Base-by-base conservation (phyloP, 2,888 invertebrate genomes). In the Cheilosia soror region DNA sequence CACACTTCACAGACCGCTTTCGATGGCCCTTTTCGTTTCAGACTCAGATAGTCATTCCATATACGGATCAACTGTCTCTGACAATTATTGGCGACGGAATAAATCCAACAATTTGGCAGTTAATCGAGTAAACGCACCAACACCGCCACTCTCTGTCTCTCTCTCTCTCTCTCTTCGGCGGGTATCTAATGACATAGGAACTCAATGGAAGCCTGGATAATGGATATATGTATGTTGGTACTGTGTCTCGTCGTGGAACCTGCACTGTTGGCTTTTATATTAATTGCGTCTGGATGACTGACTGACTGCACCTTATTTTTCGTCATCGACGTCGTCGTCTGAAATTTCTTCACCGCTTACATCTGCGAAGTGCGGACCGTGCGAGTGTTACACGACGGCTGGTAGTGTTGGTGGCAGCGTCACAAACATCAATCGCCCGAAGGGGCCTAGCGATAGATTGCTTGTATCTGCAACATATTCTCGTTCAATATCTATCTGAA, bases 221-320 rank as follows among this genome's bases (percentile, higher is more conserved):
- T 31, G 55, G 27, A 47, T 51, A 47, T 20, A 20, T 20, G 20
- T 20, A 20, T 15, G 44, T 13, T 11, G 25, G 7, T 29, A 29
- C n/a, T 31, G 13, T 57, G 78, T 66, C 72, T 78, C 49, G 78
- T 79, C 83, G 68, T 55, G 72, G 53, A 85, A 85, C 85, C 85
- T 81, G 81, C 85, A 85, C 63, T 72, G 72, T 75, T 51, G 75
- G 75, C 85, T 85, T 76, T 65, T 71, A 62, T 85, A 85, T 85
- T 85, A 85, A 85, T 85, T 85, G 85, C 85, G 85, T 85, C 85
- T 85, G 81, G 85, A 85, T 87, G 87, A 79, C 84, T 81, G 87
- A 80, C 79, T 83, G 82, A 87, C 87, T 87, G 87, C 87, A 87
- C 87, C 87, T 87, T 87, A 80, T 77, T 87, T 87, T 84, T 76